These are phyloP conservation scores for Mystacides longicornis DNA, from an alignment of 2,888 invertebrate species.

Conservation along the genomic window DNA sequence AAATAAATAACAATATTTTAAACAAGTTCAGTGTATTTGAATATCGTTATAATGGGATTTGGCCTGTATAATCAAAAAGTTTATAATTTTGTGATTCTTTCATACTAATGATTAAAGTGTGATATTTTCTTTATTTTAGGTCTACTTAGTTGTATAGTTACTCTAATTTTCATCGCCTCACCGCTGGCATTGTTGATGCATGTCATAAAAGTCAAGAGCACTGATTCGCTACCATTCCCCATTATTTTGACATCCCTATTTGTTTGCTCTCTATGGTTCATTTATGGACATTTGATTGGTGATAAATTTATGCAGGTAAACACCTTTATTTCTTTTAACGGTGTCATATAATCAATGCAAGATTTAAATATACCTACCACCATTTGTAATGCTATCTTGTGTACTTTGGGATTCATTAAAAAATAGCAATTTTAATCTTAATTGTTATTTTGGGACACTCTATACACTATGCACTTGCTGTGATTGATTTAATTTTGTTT, in stretches of 20 bases:
- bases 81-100: not conserved
- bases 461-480: not conserved
- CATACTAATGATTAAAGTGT: not conserved
- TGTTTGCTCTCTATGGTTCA: conserved; percentile 75
- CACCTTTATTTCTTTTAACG: not conserved
- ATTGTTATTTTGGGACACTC: not conserved
- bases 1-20: no score
- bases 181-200: conserved; percentile 73
- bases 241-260: conserved; percentile 77
- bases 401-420: no score
- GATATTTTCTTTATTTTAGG: conserved; percentile 37
- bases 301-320: conserved; percentile 74
- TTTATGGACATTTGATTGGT: conserved; percentile 71
- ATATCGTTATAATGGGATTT: no score
- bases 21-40: no score
- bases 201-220: conserved; percentile 71
- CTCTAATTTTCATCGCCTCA: conserved; percentile 74
- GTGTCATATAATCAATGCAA: not conserved
- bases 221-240: conserved; percentile 82
- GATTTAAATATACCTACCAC: no score
- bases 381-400: no score
- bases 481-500: conserved; percentile 9
- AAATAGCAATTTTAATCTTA: not conserved
- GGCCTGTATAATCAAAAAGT: no score
- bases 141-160: conserved; percentile 61